Evolutionary conservation across 2,888 invertebrate species (phyloP), one percentile per base, ranked within the genome.

Genomic region (Agriotes lineatus): DNA sequence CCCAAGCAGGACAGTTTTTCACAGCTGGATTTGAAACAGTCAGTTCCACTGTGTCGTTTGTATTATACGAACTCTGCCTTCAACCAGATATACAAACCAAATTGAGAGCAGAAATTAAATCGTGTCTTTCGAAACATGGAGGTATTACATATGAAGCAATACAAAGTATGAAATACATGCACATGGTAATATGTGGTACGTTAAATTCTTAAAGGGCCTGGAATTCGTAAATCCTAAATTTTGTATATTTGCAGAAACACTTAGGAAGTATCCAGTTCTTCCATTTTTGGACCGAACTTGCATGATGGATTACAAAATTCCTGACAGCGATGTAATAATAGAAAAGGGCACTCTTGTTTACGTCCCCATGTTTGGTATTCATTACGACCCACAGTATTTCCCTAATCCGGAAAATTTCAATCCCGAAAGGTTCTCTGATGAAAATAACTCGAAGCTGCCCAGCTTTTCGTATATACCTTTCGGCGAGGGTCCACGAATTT

Each of bases 21-120:
- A 81, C 87, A 10, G 90, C 88, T 0, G 90, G 89, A 0, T 89
- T 87, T 76, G 90, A 90, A 79, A 90, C 89, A 3, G 87, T 88
- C 0, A 87, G 88, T 0, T 86, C 88, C 0, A 87, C 88, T 0
- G 82, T 89, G 50, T 86, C 87, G 18, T 88, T 88, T 75, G 81
- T 87, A 4, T 82, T 89, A 35, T 85, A 88, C 76, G 87, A 88
- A 79, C 77, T 90, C 58, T 87, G 88, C 0, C 82, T 86, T 0
- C 81, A 88, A 69, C 86, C 83, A 2, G 80, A 83, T 0, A 84
- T 89, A 0, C 90, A 90, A 78, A 83, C 85, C 37, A 85, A 80
- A 74, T 73, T 89, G 77, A 80, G 87, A 64, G 71, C 75, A 0
- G 89, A 90, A 79, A 85, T 90, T 12, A 71, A 75, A 1, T 77